Conservation (phyloP, 2,113 vertebrate genomes). For the Chlorodrepanis virens region DNA sequence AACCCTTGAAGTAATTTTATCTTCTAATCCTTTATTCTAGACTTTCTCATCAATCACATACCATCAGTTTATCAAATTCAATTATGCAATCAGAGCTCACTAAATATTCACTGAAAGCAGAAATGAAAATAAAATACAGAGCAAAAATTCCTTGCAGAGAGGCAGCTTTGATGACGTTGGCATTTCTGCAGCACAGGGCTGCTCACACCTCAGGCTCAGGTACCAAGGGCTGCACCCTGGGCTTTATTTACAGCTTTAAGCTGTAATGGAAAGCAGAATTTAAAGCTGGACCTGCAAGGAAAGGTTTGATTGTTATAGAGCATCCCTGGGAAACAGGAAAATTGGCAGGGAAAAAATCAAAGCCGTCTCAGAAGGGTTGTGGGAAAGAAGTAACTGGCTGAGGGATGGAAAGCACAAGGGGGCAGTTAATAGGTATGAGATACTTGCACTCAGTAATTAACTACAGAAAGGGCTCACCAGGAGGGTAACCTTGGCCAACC, state of each 20-base stretch:
- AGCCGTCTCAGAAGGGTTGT: neutral
- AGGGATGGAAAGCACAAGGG: neutral
- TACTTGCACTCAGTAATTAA: neutral
- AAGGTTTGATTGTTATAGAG: neutral
- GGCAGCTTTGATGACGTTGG: neutral
- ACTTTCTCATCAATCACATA: slow-evolving; percentile 35
- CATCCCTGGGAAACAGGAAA: neutral
- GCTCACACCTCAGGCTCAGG: neutral
- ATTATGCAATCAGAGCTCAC: slow-evolving; percentile 51
- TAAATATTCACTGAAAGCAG: slow-evolving; percentile 37
- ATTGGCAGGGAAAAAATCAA: neutral
- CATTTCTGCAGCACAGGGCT: neutral
- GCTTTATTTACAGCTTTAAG: neutral
- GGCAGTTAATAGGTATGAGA: neutral
- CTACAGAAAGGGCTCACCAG: neutral
- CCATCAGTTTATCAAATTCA: slow-evolving; percentile 55
- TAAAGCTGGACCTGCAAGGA: neutral
- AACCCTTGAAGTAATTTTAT: slow-evolving; percentile 43
- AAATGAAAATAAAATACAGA: slow-evolving; percentile 43
- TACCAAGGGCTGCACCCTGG: neutral
- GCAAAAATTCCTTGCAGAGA: neutral
- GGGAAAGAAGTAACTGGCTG: neutral
- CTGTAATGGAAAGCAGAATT: neutral
- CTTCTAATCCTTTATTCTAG: slow-evolving; percentile 38
- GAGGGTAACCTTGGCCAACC: neutral